phyloP scores from a whole-genome alignment of 2,888 invertebrate genomes.

The Pristionchus mayeri region DNA sequence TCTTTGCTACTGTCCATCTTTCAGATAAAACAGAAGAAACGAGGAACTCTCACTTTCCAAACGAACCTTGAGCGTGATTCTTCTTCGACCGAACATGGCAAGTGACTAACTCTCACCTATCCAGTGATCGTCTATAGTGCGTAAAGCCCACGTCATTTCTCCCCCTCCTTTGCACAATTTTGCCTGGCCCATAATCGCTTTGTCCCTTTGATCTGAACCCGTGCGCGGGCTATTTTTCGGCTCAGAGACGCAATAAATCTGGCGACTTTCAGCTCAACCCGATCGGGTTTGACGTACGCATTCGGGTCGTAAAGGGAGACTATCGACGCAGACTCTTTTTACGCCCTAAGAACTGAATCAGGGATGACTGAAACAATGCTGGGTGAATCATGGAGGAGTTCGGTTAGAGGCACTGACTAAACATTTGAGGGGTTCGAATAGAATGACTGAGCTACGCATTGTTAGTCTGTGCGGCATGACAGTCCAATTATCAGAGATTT shows the following conservation, averaged over 20 bases:
- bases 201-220: conserved; percentile 36
- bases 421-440: too few relatives aligned
- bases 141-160: conserved; percentile 23
- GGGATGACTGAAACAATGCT: not conserved
- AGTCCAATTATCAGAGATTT: too few relatives aligned
- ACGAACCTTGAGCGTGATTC: not conserved
- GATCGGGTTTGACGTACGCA: conserved; percentile 22
- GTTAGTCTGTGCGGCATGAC: not conserved
- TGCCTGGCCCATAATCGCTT: conserved; percentile 19
- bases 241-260: not conserved
- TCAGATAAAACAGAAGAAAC: not conserved
- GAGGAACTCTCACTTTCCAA: not conserved
- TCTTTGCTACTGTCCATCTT: too few relatives aligned
- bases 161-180: conserved; percentile 13
- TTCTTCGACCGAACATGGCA: not conserved
- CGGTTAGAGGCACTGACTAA: not conserved
- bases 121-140: not conserved
- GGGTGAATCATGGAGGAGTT: not conserved
- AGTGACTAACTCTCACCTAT: not conserved
- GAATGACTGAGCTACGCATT: not conserved
- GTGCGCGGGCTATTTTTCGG: not conserved
- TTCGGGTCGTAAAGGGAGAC: not conserved
- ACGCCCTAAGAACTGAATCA: conserved; percentile 30
- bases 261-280: conserved; percentile 16
- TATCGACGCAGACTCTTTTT: not conserved